Evolutionary conservation across 2,888 invertebrate genomes (phyloP).

Genomic region (Bhutanitis thaidina): DNA sequence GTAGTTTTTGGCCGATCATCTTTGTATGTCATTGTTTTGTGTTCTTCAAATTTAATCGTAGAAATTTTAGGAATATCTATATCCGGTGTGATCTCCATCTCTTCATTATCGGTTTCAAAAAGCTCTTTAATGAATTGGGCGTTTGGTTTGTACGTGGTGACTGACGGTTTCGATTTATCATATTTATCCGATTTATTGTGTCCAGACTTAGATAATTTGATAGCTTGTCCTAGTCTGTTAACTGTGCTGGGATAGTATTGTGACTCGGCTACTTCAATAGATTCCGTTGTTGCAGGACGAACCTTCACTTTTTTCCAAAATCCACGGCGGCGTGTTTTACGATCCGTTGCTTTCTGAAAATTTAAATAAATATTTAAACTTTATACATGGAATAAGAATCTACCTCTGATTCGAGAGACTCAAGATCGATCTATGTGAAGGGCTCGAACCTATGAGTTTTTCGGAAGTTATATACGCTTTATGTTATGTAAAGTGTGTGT

Average conservation of each 20-base stretch:
- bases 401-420: too few species aligned
- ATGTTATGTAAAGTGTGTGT: too few species aligned
- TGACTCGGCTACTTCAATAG: slow-evolving; percentile 89
- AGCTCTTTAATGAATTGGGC: slow-evolving; percentile 52
- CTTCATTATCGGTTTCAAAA: slow-evolving; percentile 40
- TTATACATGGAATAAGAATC: too few species aligned
- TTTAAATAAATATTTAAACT: slow-evolving; percentile 9
- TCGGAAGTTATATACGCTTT: too few species aligned
- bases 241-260: slow-evolving; percentile 83
- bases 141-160: slow-evolving; percentile 65
- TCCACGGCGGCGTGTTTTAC: slow-evolving; percentile 79
- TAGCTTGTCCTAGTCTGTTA: slow-evolving; percentile 58
- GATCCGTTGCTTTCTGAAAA: slow-evolving; percentile 47
- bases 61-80: slow-evolving; percentile 54
- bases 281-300: slow-evolving; percentile 78
- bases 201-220: slow-evolving; percentile 37
- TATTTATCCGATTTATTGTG: slow-evolving; percentile 43
- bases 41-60: slow-evolving; percentile 20
- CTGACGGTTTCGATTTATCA: slow-evolving; percentile 43
- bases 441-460: too few species aligned
- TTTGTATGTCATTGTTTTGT: slow-evolving; percentile 24
- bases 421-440: too few species aligned
- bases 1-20: slow-evolving; percentile 22
- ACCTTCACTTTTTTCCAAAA: slow-evolving; percentile 87
- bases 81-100: slow-evolving; percentile 39